Evolutionary conservation across 2,797 vertebrate species (phyloP), one percentile per base, ranked within the genome.

Genomic region (Acanthurus tractus): DNA sequence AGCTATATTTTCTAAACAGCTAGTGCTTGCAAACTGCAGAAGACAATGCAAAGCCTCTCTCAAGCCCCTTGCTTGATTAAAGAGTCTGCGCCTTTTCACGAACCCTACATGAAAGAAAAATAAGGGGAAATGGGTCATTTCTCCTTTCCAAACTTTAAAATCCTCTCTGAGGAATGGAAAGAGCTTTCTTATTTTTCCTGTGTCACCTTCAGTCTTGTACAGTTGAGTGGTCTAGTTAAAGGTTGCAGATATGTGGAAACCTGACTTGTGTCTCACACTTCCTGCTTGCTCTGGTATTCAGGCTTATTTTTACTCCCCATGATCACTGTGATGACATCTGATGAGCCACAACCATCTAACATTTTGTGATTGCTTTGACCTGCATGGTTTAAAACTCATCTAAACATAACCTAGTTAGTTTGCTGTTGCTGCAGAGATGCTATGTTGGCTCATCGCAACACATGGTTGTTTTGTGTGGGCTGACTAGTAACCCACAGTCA

Each of bases 11-110:
- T 64, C 50, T 57, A 38, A 74, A 54, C 23, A 1, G 25, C 49
- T 29, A 63, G 62, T 46, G 34, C 23, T n/a, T 13, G 11, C 52
- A n/a, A 23, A 25, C 29, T 9, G 11, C 61, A 49, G 52, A 65
- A 70, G 11, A 84, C 78, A 44, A 88, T 86, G 72, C 81, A 67
- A 76, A 71, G 45, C 80, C 61, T 80, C 81, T 71, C 55, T 78
- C 22, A 42, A 80, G 77, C 71, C 64, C 61, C 25, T 75, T 45
- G 29, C 45, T 73, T 74, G 63, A 36, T 52, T 63, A 67, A 2
- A 25, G 57, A n/a, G 11, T 56, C 69, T 22, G 46, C 71, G 63
- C 45, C 17, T 74, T 69, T 80, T 67, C 64, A 79, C 85, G 72
- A 82, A 83, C 64, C 50, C 17, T 1, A 62, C 34, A 45, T 74